These are phyloP conservation scores for Meloe dianella DNA, from an alignment of 2,888 invertebrate species.

Conservation along the genomic window DNA sequence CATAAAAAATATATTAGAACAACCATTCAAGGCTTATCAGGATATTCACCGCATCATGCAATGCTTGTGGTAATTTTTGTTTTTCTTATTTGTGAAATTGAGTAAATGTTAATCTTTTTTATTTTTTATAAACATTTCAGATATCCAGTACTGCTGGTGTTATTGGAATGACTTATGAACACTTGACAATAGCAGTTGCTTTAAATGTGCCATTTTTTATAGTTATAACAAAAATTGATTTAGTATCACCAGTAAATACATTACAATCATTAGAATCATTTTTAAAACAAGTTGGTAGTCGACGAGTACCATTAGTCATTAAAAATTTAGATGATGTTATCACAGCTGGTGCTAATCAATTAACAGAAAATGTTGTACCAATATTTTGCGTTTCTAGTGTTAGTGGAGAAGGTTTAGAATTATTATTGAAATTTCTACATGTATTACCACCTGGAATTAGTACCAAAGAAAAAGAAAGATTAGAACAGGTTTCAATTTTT, in stretches of 20 bases:
- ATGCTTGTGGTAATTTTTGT: constrained; percentile 74
- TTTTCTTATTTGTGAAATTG: neutral
- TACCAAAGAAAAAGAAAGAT: constrained; percentile 69
- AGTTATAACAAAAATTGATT: constrained; percentile 92
- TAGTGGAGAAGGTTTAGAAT: constrained; percentile 81
- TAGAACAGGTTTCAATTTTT: constrained; percentile 66
- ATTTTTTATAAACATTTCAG: constrained; percentile 57
- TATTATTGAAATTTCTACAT: constrained; percentile 85
- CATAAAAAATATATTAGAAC: constrained; percentile 95
- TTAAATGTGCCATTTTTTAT: constrained; percentile 90
- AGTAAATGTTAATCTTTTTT: neutral
- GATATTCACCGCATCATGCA: constrained; percentile 91
- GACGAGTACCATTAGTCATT: constrained; percentile 69
- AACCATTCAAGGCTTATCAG: constrained; percentile 92
- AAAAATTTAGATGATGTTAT: constrained; percentile 75
- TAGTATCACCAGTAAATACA: constrained; percentile 68
- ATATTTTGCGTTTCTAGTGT: constrained; percentile 92
- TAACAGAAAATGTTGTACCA: constrained; percentile 71
- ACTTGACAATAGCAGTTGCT: constrained; percentile 82
- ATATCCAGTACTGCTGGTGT: constrained; percentile 83
- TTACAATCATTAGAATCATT: constrained; percentile 67
- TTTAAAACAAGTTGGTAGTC: constrained; percentile 70
- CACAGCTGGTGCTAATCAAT: constrained; percentile 73
- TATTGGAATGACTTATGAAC: constrained; percentile 86
- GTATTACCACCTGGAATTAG: constrained; percentile 75